phyloP scores from a whole-genome alignment of 2,797 vertebrate genomes.

The Staurois parvus region DNA sequence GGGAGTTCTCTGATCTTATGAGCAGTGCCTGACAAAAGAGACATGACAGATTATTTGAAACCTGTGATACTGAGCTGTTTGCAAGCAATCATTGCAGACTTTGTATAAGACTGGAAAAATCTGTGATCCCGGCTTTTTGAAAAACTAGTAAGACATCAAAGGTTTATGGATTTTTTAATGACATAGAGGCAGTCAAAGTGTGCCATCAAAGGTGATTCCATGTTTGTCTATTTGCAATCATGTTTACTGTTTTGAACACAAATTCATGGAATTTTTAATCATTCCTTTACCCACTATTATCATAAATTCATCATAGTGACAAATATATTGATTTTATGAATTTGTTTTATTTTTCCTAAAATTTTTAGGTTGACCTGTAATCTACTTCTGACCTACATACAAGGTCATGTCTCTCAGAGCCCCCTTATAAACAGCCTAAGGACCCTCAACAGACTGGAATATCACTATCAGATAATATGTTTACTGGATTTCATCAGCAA shows the following conservation, averaged over 20 bases:
- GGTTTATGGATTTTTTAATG: neutral
- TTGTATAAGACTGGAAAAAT: neutral
- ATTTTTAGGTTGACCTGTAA: too few species aligned
- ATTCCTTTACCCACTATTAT: too few species aligned
- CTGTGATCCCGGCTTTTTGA: neutral
- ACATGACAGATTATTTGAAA: slow-evolving; percentile 1
- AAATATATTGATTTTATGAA: neutral
- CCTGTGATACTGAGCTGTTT: neutral
- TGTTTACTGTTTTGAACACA: neutral
- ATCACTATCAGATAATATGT: too few species aligned
- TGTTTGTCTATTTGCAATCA: neutral
- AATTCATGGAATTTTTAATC: too few species aligned
- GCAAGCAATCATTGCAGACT: neutral
- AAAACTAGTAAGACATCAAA: neutral
- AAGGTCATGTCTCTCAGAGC: too few species aligned
- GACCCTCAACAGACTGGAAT: too few species aligned
- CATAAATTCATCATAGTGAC: neutral
- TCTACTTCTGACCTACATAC: too few species aligned
- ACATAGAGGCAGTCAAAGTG: neutral
- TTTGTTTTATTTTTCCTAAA: too few species aligned
- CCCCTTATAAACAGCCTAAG: too few species aligned
- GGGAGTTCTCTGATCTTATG: neutral
- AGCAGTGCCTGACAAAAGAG: neutral
- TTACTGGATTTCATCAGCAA: too few species aligned
- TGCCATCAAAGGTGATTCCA: neutral